phyloP scores from a whole-genome alignment of 92 coral and sea anemone genomes.

The Actinernus sp. region DNA sequence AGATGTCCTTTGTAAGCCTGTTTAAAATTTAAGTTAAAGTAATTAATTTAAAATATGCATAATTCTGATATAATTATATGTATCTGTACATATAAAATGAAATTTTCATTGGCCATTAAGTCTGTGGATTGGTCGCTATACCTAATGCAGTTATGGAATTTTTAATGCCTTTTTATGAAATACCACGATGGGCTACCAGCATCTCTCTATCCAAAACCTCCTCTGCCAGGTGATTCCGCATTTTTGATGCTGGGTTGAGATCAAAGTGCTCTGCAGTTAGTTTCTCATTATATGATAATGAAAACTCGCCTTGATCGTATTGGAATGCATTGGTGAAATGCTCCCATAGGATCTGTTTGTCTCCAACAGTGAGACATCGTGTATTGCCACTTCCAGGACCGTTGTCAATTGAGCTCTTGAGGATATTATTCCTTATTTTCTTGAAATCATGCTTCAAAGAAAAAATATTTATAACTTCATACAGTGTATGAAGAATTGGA shows the following conservation, averaged over 20 bases:
- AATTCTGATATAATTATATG: no score
- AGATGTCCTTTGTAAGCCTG: constrained; percentile 53
- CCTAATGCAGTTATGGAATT: no score
- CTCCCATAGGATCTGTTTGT: constrained; percentile 24
- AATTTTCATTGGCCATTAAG: no score
- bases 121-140: no score
- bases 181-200: no score
- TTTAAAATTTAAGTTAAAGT: no score
- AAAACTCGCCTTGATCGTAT: constrained; percentile 54
- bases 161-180: no score
- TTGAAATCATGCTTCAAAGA: constrained; percentile 46
- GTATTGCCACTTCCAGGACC: constrained; percentile 6
- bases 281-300: constrained; percentile 45
- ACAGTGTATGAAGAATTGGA: no score
- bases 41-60: no score
- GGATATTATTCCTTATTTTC: constrained; percentile 44
- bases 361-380: constrained; percentile 29
- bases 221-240: constrained; percentile 67
- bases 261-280: constrained; percentile 64
- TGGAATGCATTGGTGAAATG: constrained; percentile 46
- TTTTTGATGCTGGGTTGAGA: constrained; percentile 55
- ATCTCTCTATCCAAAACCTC: constrained; percentile 54
- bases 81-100: no score
- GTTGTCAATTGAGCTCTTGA: constrained; percentile 27
- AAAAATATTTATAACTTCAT: not conserved